Conservation (phyloP, 2,888 invertebrate species). For the Microctonus hyperodae region DNA sequence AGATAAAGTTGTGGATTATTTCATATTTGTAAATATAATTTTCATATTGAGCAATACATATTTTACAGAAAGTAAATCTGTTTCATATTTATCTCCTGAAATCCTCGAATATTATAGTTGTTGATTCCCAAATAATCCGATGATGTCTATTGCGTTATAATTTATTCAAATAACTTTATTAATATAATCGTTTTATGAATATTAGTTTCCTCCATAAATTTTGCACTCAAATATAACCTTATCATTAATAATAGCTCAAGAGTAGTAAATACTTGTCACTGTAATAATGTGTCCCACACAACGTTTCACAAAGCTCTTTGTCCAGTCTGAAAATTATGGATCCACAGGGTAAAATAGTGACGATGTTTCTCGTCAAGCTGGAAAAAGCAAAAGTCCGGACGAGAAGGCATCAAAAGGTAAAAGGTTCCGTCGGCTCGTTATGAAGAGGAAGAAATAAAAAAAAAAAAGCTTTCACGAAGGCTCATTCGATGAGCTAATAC, state of each 20-base stretch:
- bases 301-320: not conserved
- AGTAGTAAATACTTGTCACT: not conserved
- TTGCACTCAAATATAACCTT: not conserved
- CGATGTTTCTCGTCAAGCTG: constrained; percentile 8
- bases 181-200: not conserved
- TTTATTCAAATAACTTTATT: not conserved
- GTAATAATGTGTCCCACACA: not conserved
- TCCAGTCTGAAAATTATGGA: constrained; percentile 31
- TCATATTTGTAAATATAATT: constrained; percentile 6
- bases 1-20: not conserved
- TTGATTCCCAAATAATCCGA: not conserved
- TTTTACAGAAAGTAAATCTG: not conserved
- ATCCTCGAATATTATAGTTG: not conserved
- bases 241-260: not conserved
- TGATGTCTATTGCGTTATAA: not conserved
- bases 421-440: not conserved
- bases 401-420: not conserved
- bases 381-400: not conserved
- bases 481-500: constrained; percentile 24
- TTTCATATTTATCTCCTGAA: not conserved
- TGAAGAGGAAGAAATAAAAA: constrained; percentile 1
- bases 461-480: constrained; percentile 28
- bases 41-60: not conserved
- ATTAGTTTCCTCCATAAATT: not conserved
- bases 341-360: constrained; percentile 30